Evolutionary conservation across 2,113 vertebrate species (phyloP).

Genomic region (Thermophis baileyi): DNA sequence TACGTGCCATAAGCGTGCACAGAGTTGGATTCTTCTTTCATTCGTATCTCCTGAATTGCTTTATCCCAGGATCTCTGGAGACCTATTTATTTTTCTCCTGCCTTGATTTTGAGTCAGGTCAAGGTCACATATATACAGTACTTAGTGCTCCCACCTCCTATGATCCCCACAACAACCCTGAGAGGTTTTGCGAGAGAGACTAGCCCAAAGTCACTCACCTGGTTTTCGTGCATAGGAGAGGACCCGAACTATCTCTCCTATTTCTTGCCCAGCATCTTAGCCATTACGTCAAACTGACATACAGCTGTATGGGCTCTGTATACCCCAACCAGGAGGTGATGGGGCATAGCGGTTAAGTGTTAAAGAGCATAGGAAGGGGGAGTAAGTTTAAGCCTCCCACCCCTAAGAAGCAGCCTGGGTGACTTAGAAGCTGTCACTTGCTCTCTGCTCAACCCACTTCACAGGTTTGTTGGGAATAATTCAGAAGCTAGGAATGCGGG

Average conservation of each 20-base stretch:
- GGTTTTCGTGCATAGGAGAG: background rate
- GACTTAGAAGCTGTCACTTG: background rate
- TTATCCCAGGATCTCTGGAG: background rate
- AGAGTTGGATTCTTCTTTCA: background rate
- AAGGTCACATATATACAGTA: background rate
- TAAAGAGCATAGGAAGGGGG: background rate
- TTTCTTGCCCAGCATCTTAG: background rate
- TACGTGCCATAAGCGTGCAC: background rate
- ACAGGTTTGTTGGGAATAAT: background rate
- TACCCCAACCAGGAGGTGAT: background rate
- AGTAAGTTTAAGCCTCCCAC: background rate
- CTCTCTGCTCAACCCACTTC: background rate
- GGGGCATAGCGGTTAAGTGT: background rate
- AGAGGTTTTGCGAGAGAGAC: background rate
- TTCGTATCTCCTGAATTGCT: background rate
- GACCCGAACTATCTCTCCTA: background rate
- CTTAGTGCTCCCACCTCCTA: background rate
- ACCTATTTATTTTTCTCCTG: background rate
- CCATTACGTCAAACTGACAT: background rate
- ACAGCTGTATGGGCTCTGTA: background rate
- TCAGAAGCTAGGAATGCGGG: background rate
- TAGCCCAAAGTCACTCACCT: no score
- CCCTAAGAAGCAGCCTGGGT: background rate
- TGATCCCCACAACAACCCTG: background rate
- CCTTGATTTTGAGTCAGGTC: background rate